phyloP scores from a whole-genome alignment of 2,113 vertebrate genomes.

The Pterophyllum scalare region DNA sequence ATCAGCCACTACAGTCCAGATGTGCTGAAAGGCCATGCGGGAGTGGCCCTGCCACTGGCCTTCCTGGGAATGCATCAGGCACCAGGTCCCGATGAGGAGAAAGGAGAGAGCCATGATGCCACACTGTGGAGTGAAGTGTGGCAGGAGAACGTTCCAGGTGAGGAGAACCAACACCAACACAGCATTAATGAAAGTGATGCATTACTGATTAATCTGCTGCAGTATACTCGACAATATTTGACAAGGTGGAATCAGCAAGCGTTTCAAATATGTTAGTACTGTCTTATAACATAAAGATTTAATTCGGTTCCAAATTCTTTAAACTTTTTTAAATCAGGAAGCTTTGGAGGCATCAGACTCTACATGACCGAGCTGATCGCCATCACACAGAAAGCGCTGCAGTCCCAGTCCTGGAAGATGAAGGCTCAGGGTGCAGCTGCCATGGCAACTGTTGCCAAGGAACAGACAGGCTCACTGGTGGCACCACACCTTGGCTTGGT shows the following conservation, averaged over 20 bases:
- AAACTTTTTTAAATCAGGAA: constrained; percentile 78
- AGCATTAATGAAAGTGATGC: not conserved
- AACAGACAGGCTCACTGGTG: constrained; percentile 89
- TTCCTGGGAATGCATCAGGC: constrained; percentile 98
- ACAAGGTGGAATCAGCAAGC: not conserved
- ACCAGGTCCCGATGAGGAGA: constrained; percentile 87
- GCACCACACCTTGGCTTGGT: constrained; percentile 93
- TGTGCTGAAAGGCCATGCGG: constrained; percentile 91
- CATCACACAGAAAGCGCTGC: constrained; percentile 93
- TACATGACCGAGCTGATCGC: constrained; percentile 94
- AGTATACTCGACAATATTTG: not conserved
- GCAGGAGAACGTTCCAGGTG: constrained; percentile 98
- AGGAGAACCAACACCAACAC: not conserved
- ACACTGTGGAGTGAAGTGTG: constrained; percentile 93
- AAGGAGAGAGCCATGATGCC: constrained; percentile 88
- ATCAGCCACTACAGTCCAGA: constrained; percentile 97
- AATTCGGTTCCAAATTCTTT: not conserved
- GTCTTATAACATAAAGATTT: not conserved
- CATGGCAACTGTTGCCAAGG: constrained; percentile 95
- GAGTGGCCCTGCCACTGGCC: constrained; percentile 90
- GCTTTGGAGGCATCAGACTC: constrained; percentile 93
- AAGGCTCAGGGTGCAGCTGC: constrained; percentile 96
- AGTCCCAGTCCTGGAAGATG: constrained; percentile 99
- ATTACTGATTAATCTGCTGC: not conserved
- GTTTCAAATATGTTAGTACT: not conserved